Percentiles rank a stretch among this genome's conserved stretches.
phyloP scores from a whole-genome alignment of 2,113 vertebrate species.

The Hemicordylus capensis region DNA sequence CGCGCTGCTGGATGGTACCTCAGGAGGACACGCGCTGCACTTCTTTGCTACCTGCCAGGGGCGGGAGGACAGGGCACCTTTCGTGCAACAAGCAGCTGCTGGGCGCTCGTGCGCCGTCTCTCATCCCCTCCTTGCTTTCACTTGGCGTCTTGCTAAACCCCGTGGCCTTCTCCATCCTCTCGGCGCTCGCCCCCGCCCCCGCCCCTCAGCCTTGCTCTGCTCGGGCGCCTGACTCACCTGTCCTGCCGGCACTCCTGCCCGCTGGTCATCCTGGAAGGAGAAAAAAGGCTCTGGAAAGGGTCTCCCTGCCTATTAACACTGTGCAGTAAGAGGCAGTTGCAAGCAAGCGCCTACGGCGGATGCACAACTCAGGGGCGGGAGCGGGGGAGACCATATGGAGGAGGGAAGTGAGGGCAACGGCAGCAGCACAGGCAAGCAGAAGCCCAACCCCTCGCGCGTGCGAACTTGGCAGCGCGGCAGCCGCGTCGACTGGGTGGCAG shows the following conservation, averaged over 20 bases:
- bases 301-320: too few relatives aligned
- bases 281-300: background rate
- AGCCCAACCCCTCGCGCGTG: background rate
- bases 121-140: background rate
- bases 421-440: background rate
- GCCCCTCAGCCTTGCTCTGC: too few relatives aligned
- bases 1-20: background rate
- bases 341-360: background rate
- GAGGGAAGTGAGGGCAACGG: background rate
- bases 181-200: too few relatives aligned
- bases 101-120: too few relatives aligned
- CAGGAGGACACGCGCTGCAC: background rate
- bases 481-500: background rate
- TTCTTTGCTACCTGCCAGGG: background rate
- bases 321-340: background rate
- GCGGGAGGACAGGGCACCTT: background rate
- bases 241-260: background rate
- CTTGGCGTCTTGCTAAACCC: background rate
- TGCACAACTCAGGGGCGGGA: background rate
- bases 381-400: background rate
- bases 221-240: slow-evolving; percentile 30
- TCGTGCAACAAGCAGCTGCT: too few relatives aligned
- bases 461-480: background rate
- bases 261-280: slow-evolving; percentile 15
- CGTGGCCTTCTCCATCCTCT: background rate